These are phyloP conservation scores for Sthenelais limicola DNA, from an alignment of 2,888 invertebrate genomes.

Conservation along the genomic window DNA sequence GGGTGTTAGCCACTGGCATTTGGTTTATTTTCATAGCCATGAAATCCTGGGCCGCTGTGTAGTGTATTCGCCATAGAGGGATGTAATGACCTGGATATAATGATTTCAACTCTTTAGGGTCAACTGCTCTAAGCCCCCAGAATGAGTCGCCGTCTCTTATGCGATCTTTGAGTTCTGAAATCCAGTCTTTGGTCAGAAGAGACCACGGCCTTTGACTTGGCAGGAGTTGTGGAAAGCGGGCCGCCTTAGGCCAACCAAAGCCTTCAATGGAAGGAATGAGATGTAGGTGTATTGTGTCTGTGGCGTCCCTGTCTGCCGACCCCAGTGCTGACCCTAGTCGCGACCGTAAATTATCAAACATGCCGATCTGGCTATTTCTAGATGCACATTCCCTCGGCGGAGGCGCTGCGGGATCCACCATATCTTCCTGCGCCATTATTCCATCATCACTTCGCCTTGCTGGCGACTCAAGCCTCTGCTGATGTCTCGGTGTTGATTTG, in stretches of 20 bases:
- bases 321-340: neutral
- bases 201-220: constrained; percentile 17
- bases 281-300: neutral
- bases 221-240: neutral
- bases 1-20: too few species aligned
- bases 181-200: neutral
- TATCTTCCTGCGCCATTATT: neutral
- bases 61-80: neutral
- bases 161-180: neutral
- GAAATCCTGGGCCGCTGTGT: neutral
- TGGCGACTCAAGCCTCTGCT: neutral
- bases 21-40: too few species aligned
- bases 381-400: neutral
- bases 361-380: too few species aligned
- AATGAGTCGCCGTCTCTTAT: neutral
- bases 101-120: neutral
- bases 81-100: neutral
- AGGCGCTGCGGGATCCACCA: neutral
- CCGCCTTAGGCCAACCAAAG: constrained; percentile 2
- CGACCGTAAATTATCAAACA: neutral
- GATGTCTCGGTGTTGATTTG: constrained; percentile 8
- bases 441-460: neutral
- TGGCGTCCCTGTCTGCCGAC: neutral
- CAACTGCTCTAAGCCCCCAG: constrained; percentile 7
- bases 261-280: constrained; percentile 10